phyloP scores from a whole-genome alignment of 2,888 invertebrate genomes.

The Leistus spinibarbis region DNA sequence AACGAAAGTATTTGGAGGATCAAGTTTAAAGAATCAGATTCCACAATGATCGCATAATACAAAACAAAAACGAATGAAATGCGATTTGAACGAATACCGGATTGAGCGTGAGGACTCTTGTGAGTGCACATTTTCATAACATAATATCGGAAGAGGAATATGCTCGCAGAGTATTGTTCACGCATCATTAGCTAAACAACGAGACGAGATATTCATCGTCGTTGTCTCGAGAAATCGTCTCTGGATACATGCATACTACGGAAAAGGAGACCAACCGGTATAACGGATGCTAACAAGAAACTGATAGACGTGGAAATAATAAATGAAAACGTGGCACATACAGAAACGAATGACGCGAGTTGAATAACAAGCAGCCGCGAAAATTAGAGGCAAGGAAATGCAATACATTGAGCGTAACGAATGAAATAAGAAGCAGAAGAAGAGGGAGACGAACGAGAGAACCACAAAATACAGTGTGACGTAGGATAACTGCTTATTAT shows the following conservation, averaged over 20 bases:
- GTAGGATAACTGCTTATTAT: slow-evolving; percentile 46
- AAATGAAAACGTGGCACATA: slow-evolving; percentile 46
- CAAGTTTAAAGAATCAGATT: not conserved
- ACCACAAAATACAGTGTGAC: slow-evolving; percentile 43
- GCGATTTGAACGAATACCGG: not conserved
- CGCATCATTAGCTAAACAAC: slow-evolving; percentile 14
- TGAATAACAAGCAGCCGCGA: slow-evolving; percentile 53
- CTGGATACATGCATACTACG: slow-evolving; percentile 14
- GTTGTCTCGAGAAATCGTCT: not conserved
- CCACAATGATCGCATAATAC: not conserved
- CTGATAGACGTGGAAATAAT: slow-evolving; percentile 54
- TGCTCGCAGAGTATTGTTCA: slow-evolving; percentile 11
- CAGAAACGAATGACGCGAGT: slow-evolving; percentile 44
- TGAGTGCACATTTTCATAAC: not conserved
- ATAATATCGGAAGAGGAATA: not conserved
- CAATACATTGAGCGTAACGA: slow-evolving; percentile 49
- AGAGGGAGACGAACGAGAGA: slow-evolving; percentile 28
- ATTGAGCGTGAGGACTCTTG: not conserved
- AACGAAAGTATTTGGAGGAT: not conserved
- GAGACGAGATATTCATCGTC: not conserved
- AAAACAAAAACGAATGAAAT: slow-evolving; percentile 13
- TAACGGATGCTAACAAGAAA: slow-evolving; percentile 51
- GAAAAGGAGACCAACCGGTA: slow-evolving; percentile 9
- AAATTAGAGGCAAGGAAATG: slow-evolving; percentile 51
- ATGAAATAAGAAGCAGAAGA: slow-evolving; percentile 45